phyloP scores from a whole-genome alignment of 2,797 vertebrate genomes.

The Brachymystax lenok region DNA sequence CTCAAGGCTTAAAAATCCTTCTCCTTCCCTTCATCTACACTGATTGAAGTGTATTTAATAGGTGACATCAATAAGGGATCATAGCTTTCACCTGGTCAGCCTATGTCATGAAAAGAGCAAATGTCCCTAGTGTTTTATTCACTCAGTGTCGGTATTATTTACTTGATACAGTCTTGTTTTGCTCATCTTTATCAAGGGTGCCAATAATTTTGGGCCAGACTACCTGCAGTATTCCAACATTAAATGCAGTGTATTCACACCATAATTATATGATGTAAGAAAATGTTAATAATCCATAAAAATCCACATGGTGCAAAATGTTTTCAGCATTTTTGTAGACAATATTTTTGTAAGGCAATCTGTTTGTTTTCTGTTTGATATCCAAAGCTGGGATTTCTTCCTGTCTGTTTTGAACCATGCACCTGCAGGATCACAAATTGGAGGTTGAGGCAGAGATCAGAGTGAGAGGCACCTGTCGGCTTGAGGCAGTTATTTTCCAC shows the following conservation, averaged over 20 bases:
- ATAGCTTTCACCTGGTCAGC: no score
- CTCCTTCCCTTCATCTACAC: no score
- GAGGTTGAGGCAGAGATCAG: constrained; percentile 34
- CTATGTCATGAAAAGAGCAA: no score
- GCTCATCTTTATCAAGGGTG: no score
- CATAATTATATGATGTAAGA: not conserved
- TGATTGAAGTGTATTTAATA: no score
- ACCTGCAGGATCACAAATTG: constrained; percentile 41
- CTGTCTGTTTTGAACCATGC: constrained; percentile 23
- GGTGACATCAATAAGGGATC: no score
- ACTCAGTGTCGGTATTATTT: no score
- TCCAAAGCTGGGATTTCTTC: not conserved
- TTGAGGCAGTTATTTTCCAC: constrained; percentile 57
- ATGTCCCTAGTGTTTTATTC: no score
- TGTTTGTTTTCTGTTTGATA: not conserved
- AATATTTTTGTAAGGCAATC: not conserved
- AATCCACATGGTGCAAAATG: not conserved
- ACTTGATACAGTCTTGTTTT: no score
- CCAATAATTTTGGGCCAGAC: no score
- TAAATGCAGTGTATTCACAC: not conserved
- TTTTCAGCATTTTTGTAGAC: not conserved
- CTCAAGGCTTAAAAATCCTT: no score
- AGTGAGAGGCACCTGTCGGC: constrained; percentile 44
- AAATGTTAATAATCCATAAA: not conserved
- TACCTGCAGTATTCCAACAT: not conserved